phyloP scores from a whole-genome alignment of 2,888 invertebrate species.

The Therioaphis trifolii region DNA sequence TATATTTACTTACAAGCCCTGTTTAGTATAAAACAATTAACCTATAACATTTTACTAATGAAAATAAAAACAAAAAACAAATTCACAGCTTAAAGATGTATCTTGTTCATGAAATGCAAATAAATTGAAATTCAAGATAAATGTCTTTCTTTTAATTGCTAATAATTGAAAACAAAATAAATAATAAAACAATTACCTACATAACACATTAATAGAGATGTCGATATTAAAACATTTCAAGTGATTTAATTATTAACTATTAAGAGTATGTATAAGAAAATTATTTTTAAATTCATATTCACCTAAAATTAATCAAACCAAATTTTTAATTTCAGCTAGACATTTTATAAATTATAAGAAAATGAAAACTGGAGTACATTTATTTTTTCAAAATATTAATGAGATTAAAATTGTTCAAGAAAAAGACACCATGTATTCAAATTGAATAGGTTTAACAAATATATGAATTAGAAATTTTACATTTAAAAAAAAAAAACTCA shows the following conservation, averaged over 20 bases:
- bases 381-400: not conserved
- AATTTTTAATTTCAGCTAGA: not conserved
- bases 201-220: slow-evolving; percentile 15
- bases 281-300: not conserved
- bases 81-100: not conserved
- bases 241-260: slow-evolving; percentile 2
- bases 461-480: no score
- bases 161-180: slow-evolving; percentile 20
- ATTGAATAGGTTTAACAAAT: no score
- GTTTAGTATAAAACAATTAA: no score
- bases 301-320: not conserved
- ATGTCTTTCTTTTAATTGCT: not conserved
- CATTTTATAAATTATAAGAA: not conserved
- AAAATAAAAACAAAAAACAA: slow-evolving; percentile 1
- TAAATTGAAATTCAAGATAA: slow-evolving; percentile 21
- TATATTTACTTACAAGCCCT: no score
- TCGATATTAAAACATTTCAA: slow-evolving; percentile 37
- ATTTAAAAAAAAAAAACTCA: no score
- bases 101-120: slow-evolving; percentile 26
- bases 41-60: no score
- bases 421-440: not conserved
- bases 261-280: not conserved
- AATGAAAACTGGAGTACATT: not conserved
- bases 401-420: not conserved
- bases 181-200: not conserved